Percentiles rank a stretch among this genome's conserved stretches.
These are phyloP conservation scores for Mormyrus proboscirostris DNA, from an alignment of 2,797 vertebrate species.

Conservation along the genomic window DNA sequence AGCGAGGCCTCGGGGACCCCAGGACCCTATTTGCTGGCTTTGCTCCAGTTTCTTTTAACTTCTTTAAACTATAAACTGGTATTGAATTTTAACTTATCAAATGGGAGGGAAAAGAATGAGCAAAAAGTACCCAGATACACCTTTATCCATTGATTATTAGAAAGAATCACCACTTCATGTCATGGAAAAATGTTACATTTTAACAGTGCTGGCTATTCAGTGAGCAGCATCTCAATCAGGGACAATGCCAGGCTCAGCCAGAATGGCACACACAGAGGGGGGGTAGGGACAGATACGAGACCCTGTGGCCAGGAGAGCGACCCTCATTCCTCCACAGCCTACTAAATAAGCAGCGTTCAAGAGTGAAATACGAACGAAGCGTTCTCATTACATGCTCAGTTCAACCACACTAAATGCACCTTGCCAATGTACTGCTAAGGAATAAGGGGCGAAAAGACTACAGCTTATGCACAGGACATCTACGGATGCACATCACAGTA, in stretches of 20 bases:
- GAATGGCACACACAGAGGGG: background rate
- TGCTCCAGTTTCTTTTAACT: background rate
- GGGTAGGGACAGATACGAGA: background rate
- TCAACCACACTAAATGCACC: background rate
- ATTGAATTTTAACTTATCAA: background rate
- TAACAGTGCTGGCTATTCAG: background rate
- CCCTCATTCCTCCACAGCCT: background rate
- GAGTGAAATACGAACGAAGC: background rate
- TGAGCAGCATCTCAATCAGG: background rate
- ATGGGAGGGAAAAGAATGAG: background rate
- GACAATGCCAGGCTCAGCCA: background rate
- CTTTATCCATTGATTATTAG: background rate
- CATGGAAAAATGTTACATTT: background rate
- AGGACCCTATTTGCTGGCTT: background rate
- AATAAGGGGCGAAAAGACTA: background rate
- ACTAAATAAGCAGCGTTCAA: background rate
- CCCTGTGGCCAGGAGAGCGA: background rate
- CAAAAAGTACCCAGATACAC: background rate
- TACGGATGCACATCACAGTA: background rate
- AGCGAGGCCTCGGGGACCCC: background rate
- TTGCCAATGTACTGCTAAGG: background rate
- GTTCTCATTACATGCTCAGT: background rate
- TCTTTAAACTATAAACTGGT: background rate
- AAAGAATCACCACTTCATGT: background rate
- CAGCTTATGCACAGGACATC: background rate